Evolutionary conservation across 2,113 vertebrate species (phyloP).

Genomic region (Dromaius novaehollandiae): DNA sequence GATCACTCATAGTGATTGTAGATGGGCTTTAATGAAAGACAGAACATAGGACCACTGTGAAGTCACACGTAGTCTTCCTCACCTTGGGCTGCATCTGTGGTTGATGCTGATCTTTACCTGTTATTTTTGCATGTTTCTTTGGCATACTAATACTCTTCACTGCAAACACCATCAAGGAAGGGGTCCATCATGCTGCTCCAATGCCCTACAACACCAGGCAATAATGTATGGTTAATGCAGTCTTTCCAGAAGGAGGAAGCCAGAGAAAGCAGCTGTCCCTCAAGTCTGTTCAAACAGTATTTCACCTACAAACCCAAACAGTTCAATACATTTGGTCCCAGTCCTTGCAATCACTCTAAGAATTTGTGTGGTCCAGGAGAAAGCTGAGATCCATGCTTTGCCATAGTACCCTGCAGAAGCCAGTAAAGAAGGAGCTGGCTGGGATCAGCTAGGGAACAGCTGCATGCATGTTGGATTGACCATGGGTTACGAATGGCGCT

Average conservation of each 20-base stretch:
- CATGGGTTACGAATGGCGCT: background rate
- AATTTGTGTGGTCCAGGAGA: background rate
- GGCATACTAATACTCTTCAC: background rate
- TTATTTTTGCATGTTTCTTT: background rate
- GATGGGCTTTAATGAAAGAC: background rate
- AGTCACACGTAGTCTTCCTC: background rate
- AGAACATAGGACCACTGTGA: background rate
- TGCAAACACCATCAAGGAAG: background rate
- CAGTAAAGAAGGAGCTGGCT: background rate
- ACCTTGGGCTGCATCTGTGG: background rate
- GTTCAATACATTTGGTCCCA: background rate
- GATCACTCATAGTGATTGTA: background rate
- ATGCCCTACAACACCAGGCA: background rate
- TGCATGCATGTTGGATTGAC: background rate
- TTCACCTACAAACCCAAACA: background rate
- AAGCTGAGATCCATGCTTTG: background rate
- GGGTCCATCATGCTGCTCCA: background rate
- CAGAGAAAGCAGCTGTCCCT: background rate
- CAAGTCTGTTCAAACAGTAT: background rate
- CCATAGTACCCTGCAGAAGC: background rate
- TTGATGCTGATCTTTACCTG: background rate
- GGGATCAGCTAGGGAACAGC: background rate
- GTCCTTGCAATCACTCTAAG: background rate
- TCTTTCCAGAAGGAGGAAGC: background rate
- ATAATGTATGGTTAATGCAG: accelerated